Base-by-base conservation (phyloP, 2,888 invertebrate genomes). In the Diloba caeruleocephala region DNA sequence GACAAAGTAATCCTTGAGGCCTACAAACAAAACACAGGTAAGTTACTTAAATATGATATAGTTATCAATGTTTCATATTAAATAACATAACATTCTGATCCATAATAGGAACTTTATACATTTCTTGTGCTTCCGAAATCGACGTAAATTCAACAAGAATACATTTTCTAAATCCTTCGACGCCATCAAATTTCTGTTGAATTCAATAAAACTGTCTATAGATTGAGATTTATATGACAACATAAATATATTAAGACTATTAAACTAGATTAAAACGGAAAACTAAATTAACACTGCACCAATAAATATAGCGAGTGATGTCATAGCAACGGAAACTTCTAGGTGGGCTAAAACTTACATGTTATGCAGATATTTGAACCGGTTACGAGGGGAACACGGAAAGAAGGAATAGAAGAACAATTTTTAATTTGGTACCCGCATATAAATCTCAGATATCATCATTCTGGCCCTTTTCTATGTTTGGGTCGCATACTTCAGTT, bases 261-360 rank as follows among this genome's bases (percentile, higher is more conserved):
- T 61, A 55, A 54, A 55, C 38, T 44, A 54, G 54, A 68, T 70
- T 70, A 42, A 48, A 67, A 72, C 69, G 60, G 64, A 68, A 70
- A 63, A 44, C 28, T 19, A 46, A 59, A 59, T 72, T 48, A 71
- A 44, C 53, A 51, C 57, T 54, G 54, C 28, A 41, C 39, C 48
- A 60, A 54, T 63, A 67, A 56, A 62, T 67, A 52, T 51, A 53
- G 32, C 26, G 4, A 54, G 46, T 70, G 73, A 70, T 72, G 69
- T 70, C 70, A 70, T 49, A 14, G 21, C 37, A 21, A 49, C 68
- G 56, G 60, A 66, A 59, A 63, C 41, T 28, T 42, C 48, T 46
- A 31, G 46, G 43, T 50, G 25, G 41, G 48, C 46, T 44, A 38
- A 50, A 58, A 58, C 58, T 54, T 63, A 42, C 53, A 45, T 62